Evolutionary conservation across 2,797 vertebrate species (phyloP), one percentile per base, ranked within the genome.

Genomic region (Phaenicophaeus curvirostris): DNA sequence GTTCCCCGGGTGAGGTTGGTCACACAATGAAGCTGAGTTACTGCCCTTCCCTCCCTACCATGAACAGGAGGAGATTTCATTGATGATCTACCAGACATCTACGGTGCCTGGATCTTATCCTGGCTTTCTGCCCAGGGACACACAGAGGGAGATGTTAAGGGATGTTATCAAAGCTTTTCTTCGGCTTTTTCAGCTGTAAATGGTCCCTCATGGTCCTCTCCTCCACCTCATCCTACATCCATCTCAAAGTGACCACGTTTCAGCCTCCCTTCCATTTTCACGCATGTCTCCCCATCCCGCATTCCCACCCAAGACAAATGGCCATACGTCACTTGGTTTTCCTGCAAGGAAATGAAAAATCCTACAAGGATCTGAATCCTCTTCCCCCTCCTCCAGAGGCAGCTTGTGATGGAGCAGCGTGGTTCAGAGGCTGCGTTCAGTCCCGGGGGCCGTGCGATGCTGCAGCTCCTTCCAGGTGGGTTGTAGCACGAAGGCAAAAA

Each of bases 301-400:
- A 0, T 73, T 35, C 31, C 67, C 42, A 57, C 65, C 50, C 1
- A 0, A 57, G 69, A 42, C 33, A 28, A 30, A 58, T 2, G 27
- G 59, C 59, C 8, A 0, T 7, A 28, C 81, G 53, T 67, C 55
- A 13, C 50, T 93, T 48, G 42, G 27, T n/a, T 93, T 85, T 96
- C 62, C 93, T 84, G 76, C 12, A 3, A 58, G 86, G 80, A 73
- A 91, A 53, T 24, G 23, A 77, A 46, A 73, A 90, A n/a, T 57
- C 84, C 75, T 13, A 3, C 9, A n/a, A 33, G 78, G 81, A 41
- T 66, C 19, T 10, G 55, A 39, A 17, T 62, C 27, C 37, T 48
- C 16, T 58, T 57, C 57, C 59, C 91, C 19, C 25, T 89, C 53
- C 59, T 76, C 59, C 63, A 21, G 83, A 59, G 88, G 53, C 1